Base-by-base conservation (phyloP, 2,113 vertebrate species). In the Eonycteris spelaea region DNA sequence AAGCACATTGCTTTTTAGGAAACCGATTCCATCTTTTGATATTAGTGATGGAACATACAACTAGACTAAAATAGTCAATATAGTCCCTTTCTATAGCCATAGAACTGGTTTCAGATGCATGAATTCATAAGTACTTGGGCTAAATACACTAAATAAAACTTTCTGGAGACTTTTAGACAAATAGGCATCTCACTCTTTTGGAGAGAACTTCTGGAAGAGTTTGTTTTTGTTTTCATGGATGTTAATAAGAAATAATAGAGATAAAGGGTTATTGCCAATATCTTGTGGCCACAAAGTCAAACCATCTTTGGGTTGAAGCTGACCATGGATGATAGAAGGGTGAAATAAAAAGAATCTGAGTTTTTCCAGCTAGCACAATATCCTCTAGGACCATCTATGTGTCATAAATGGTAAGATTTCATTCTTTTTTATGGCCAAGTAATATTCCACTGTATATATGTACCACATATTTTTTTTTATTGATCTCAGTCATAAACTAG, bases 401-500 rank as follows among this genome's bases (percentile, higher is more conserved):
- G 26, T 63, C 28, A 14, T 7, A 63, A 63, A 63, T 63, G 59
- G 11, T 63, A 30, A 63, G 59, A 61, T 61, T 28, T 61, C 26
- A 5, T 61, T 61, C 59, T 61, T 61, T 61, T 61, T 61, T 61
- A 28, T 61, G 59, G 59, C 10, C 24, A 24, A 61, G 59, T 61
- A 61, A 61, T 61, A 61, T 61, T 61, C 59, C 59, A 59, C 24
- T 11, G 22, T 59, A 59, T 26, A 26, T 59, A 59, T 59, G 57
- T 59, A 26, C 9, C 57, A 59, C 1, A 11, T 59, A 24, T 57
- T 30, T 96, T 30, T 96, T 40, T 94, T 97, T 95, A 18, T 18
- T 89, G 71, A 18, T 2, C 43, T 93, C 24, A 92, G 24, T 0
- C 30, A 94, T 30, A 96, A 97, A 97, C 77, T 26, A 86, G 38